Conservation (phyloP, 2,113 vertebrate genomes). For the Pandion haliaetus region DNA sequence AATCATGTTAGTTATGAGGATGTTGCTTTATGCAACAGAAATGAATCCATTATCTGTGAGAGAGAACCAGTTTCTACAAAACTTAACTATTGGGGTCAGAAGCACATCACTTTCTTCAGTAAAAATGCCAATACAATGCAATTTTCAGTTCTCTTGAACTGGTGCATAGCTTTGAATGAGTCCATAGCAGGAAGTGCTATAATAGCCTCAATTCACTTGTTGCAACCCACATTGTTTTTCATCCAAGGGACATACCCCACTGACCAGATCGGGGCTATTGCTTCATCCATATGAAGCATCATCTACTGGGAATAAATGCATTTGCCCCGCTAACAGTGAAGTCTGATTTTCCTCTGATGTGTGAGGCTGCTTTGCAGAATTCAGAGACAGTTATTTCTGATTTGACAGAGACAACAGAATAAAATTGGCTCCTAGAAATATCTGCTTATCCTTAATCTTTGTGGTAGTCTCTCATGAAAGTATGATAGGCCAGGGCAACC, state of each 20-base stretch:
- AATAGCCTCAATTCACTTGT: not conserved
- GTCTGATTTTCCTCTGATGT: not conserved
- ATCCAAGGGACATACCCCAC: not conserved
- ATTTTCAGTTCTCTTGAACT: not conserved
- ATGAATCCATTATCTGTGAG: not conserved
- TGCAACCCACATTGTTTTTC: not conserved
- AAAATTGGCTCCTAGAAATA: not conserved
- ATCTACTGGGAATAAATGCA: not conserved
- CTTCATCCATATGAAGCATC: not conserved
- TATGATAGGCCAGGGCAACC: not conserved
- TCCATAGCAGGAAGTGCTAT: not conserved
- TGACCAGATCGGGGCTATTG: not conserved
- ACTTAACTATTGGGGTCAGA: not conserved
- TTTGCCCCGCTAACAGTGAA: not conserved
- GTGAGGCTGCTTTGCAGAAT: not conserved
- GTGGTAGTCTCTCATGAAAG: not conserved
- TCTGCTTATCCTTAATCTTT: not conserved
- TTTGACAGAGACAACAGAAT: not conserved
- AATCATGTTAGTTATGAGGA: not conserved
- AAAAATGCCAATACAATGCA: not conserved
- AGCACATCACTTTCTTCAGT: not conserved
- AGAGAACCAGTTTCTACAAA: not conserved
- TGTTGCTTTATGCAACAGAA: not conserved
- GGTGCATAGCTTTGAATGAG: not conserved
- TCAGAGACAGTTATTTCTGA: not conserved